phyloP scores from a whole-genome alignment of 1,140 invertebrate species.

The Drosophila mayri region DNA sequence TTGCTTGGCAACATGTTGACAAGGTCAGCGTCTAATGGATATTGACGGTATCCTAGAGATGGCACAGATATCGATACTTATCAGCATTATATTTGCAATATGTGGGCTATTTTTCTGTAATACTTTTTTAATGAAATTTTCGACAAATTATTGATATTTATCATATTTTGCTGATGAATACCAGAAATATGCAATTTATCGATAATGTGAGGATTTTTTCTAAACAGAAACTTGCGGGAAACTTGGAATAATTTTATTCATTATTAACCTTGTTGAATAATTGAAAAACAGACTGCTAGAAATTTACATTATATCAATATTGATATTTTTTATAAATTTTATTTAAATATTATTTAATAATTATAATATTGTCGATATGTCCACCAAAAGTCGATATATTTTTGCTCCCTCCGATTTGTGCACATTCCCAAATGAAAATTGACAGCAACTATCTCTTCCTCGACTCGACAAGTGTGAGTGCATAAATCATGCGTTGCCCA shows the following conservation, averaged over 20 bases:
- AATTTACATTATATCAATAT: too few species aligned
- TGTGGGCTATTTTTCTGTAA: background rate
- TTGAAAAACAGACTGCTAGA: too few species aligned
- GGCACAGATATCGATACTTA: constrained; percentile 1
- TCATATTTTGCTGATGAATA: too few species aligned
- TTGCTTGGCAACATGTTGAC: constrained; percentile 79
- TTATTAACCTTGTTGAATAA: background rate
- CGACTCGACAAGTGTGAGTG: constrained; percentile 54
- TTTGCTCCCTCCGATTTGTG: background rate
- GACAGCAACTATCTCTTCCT: constrained; percentile 53
- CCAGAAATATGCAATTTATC: too few species aligned
- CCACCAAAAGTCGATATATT: background rate
- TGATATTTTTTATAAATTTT: too few species aligned
- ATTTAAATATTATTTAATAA: background rate
- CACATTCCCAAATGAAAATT: constrained; percentile 65
- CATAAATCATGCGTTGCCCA: constrained; percentile 80
- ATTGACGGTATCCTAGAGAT: constrained; percentile 57
- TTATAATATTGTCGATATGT: background rate
- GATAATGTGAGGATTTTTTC: background rate
- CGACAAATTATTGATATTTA: too few species aligned
- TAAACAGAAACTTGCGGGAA: background rate
- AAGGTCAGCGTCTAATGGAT: constrained; percentile 80
- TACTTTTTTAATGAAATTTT: too few species aligned
- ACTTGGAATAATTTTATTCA: background rate
- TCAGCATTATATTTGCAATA: background rate